Evolutionary conservation across 2,797 vertebrate genomes (phyloP), one percentile per base, ranked within the genome.

Genomic region (Melanotaenia trifasciata): DNA sequence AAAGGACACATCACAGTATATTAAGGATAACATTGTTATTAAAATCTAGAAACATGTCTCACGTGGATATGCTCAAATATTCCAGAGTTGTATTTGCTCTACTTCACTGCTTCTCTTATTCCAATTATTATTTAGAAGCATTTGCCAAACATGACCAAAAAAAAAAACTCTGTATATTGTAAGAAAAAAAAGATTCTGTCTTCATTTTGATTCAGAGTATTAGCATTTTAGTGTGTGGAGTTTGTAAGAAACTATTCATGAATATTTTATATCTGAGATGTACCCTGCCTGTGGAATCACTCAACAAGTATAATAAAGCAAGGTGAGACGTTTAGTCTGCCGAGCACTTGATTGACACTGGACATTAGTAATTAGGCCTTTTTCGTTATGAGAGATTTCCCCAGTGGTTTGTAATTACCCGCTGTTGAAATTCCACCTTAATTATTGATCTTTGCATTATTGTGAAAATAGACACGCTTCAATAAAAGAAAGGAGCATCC

Each of bases 401-500:
- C 40, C 5, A 1, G 7, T 47, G 24, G 47, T 54, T 70, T 26
- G 18, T 77, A 58, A 84, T 87, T 79, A 67, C 54, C 3, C 70
- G 58, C 67, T 59, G 72, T 47, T 85, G 72, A 83, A 80, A 80
- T 75, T 7, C 8, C 35, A 16, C 57, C 35, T 47, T 67, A 20
- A 68, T 33, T 68, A 78, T 80, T 56, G 54, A 83, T 79, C 53
- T 54, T 24, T n/a, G 38, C 51, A 11, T 57, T 28, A 12, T 28
- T 47, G 12, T 3, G 1, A 64, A 71, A 67, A 79, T 4, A 40
- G 33, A 47, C 40, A 13, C 0, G 38, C 22, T 32, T 6, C 20
- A 4, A 0, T 9, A 14, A 38, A 40, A 10, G 51, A 57, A 50
- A 12, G 54, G 33, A 72, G 62, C 28, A 50, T 45, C 40, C 1